phyloP scores from a whole-genome alignment of 1,140 invertebrate genomes.

The Diuraphis noxia region DNA sequence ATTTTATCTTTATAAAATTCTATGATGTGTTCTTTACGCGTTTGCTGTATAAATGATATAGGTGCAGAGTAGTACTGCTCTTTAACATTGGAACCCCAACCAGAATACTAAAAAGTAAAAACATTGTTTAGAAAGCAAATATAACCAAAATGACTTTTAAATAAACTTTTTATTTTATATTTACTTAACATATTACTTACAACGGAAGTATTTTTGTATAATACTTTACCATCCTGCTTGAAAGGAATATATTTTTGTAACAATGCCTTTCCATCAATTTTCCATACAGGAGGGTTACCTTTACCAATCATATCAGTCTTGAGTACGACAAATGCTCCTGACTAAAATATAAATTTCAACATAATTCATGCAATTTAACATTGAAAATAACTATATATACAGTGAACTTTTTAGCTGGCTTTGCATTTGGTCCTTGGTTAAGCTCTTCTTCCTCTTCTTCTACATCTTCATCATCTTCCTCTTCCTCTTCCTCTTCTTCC shows the following conservation, averaged over 20 bases:
- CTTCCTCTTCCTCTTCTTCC: slow-evolving; percentile 61
- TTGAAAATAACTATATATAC: slow-evolving; percentile 57
- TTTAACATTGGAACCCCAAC: slow-evolving; percentile 70
- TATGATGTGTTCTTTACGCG: slow-evolving; percentile 63
- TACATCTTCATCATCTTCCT: slow-evolving; percentile 61
- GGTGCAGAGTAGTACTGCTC: slow-evolving; percentile 68
- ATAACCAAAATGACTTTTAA: not conserved
- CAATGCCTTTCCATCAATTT: slow-evolving; percentile 78
- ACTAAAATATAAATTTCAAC: slow-evolving; percentile 62
- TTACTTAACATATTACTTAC: slow-evolving; percentile 62
- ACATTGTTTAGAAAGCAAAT: slow-evolving; percentile 48
- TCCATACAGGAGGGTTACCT: slow-evolving; percentile 71
- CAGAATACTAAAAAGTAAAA: slow-evolving; percentile 65
- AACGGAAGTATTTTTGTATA: slow-evolving; percentile 77
- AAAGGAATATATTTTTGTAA: slow-evolving; percentile 77
- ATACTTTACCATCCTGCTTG: slow-evolving; percentile 67
- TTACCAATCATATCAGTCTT: slow-evolving; percentile 67
- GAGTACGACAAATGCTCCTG: slow-evolving; percentile 71
- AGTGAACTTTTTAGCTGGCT: slow-evolving; percentile 62
- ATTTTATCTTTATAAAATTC: slow-evolving; percentile 62
- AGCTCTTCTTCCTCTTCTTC: slow-evolving; percentile 63
- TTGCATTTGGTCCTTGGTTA: slow-evolving; percentile 61
- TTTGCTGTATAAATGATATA: slow-evolving; percentile 64
- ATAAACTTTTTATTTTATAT: not conserved
- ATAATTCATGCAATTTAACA: not conserved